phyloP scores from a whole-genome alignment of 2,888 invertebrate species.

The Chloroclystis v-ata region DNA sequence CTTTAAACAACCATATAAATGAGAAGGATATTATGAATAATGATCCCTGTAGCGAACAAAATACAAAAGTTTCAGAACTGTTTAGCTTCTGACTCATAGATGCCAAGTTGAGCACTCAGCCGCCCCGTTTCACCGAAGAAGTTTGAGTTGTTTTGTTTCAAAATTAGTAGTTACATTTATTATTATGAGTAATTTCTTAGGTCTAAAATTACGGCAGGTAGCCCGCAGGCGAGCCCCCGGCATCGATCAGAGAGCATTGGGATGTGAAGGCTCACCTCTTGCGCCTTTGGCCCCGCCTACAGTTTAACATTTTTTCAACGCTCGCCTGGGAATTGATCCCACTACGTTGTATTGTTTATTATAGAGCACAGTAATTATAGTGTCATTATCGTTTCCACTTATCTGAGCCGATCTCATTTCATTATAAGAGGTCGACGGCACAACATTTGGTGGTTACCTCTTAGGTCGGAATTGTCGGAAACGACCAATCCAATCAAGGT shows the following conservation, averaged over 20 bases:
- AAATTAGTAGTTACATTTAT: slow-evolving; percentile 72
- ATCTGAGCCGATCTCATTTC: slow-evolving; percentile 25
- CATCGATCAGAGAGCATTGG: slow-evolving; percentile 46
- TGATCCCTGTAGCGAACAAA: neutral
- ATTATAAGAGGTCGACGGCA: slow-evolving; percentile 24
- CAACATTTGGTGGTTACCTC: slow-evolving; percentile 8
- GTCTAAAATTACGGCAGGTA: slow-evolving; percentile 74
- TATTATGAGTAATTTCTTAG: slow-evolving; percentile 75
- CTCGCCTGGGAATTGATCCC: slow-evolving; percentile 57
- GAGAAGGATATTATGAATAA: too few species aligned
- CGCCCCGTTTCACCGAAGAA: slow-evolving; percentile 44
- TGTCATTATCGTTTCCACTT: slow-evolving; percentile 53
- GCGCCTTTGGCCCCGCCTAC: slow-evolving; percentile 60
- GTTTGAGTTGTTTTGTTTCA: slow-evolving; percentile 49
- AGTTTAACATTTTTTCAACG: slow-evolving; percentile 72
- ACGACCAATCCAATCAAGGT: slow-evolving; percentile 14
- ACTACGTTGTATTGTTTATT: slow-evolving; percentile 67
- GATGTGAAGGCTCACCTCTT: slow-evolving; percentile 59
- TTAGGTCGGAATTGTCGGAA: neutral
- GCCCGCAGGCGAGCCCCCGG: slow-evolving; percentile 60
- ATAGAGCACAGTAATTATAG: slow-evolving; percentile 59
- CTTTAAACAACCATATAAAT: too few species aligned
- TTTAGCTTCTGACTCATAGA: slow-evolving; percentile 46
- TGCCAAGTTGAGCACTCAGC: slow-evolving; percentile 38
- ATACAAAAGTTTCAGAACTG: slow-evolving; percentile 19